A percentile compares a stretch with the other conserved stretches of the same genome.
These are phyloP conservation scores for Salvelinus namaycush DNA, from an alignment of 2,113 vertebrate genomes.

Conservation along the genomic window DNA sequence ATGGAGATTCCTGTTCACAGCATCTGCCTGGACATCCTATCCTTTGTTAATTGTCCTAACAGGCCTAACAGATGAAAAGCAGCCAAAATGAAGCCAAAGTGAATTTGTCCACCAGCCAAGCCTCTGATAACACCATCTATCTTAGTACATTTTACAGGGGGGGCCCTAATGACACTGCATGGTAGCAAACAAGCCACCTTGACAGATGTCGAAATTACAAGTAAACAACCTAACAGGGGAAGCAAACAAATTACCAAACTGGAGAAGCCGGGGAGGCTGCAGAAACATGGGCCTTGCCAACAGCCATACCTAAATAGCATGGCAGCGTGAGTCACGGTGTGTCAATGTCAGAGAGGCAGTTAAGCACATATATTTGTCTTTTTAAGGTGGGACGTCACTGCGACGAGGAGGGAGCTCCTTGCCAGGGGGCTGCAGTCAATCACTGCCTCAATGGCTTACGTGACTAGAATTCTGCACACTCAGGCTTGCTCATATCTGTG, in stretches of 20 bases:
- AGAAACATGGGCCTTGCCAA: constrained; percentile 38
- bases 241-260: constrained; percentile 60
- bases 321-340: constrained; percentile 56
- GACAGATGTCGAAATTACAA: constrained; percentile 73
- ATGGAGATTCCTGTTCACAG: no score
- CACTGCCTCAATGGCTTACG: constrained; percentile 43
- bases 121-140: constrained; percentile 49
- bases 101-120: constrained; percentile 36
- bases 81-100: neutral
- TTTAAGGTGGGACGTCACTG: constrained; percentile 55
- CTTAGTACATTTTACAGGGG: constrained; percentile 57
- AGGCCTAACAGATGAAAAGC: neutral
- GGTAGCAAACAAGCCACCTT: constrained; percentile 61
- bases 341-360: constrained; percentile 55
- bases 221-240: constrained; percentile 59
- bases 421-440: constrained; percentile 51
- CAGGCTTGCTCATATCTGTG: neutral
- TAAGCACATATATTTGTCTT: constrained; percentile 53
- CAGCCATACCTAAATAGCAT: constrained; percentile 55
- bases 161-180: constrained; percentile 56
- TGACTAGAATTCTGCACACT: constrained; percentile 28
- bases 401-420: constrained; percentile 27
- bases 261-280: constrained; percentile 27
- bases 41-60: neutral
- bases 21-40: no score